Evolutionary conservation across 2,797 vertebrate species (phyloP).

Genomic region (Enteromius paludinosus): DNA sequence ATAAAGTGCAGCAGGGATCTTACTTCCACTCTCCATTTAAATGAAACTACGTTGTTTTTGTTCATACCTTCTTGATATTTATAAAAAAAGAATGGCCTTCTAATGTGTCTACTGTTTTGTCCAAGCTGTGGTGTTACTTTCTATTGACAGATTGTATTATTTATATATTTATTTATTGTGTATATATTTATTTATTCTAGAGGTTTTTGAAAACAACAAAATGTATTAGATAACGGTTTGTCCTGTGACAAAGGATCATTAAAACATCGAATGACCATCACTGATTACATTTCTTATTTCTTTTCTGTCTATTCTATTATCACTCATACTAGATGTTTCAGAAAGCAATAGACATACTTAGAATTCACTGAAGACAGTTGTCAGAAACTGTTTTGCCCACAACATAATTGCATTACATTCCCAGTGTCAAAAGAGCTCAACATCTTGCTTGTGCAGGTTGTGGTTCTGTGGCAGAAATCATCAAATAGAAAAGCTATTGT

Average conservation of each 20-base stretch:
- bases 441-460: conserved; percentile 12
- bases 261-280: neutral
- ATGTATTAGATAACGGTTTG: neutral
- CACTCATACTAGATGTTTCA: neutral
- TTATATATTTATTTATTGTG: neutral
- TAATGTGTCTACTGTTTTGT: neutral
- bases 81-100: neutral
- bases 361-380: neutral
- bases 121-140: neutral
- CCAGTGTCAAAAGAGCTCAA: neutral
- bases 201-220: neutral
- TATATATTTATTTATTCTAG: neutral
- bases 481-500: conserved; percentile 19
- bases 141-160: too few relatives aligned
- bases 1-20: neutral
- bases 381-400: neutral
- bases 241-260: neutral
- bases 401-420: neutral
- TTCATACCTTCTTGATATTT: neutral
- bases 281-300: neutral
- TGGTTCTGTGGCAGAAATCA: conserved; percentile 18
- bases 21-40: neutral
- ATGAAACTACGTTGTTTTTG: neutral
- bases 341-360: neutral
- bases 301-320: neutral